A percentile compares a stretch with the other conserved stretches of the same genome.
Evolutionary conservation across 2,888 invertebrate genomes (phyloP).

Genomic region (Baronia brevicornis): DNA sequence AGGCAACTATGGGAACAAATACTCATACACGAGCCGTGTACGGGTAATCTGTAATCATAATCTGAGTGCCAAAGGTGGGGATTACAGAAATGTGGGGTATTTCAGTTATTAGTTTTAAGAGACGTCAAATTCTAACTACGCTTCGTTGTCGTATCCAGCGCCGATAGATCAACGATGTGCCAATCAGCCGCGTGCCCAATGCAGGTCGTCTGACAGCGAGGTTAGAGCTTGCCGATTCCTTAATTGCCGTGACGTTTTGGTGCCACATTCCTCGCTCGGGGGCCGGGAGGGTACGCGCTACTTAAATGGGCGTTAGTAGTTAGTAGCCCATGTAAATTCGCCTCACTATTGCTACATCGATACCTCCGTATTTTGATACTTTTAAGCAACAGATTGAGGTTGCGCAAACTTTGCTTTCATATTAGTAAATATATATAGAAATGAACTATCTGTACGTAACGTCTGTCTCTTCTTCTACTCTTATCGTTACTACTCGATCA

Average conservation of each 20-base stretch:
- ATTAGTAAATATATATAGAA: too few relatives aligned
- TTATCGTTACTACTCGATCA: too few relatives aligned
- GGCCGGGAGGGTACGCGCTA: constrained; percentile 38
- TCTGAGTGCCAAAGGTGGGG: too few relatives aligned
- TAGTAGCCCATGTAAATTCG: constrained; percentile 21
- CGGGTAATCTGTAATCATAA: too few relatives aligned
- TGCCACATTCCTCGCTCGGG: constrained; percentile 58
- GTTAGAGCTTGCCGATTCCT: constrained; percentile 75
- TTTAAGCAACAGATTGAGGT: constrained; percentile 14
- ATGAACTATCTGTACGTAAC: too few relatives aligned
- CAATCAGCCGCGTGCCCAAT: constrained; percentile 67
- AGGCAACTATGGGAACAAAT: too few relatives aligned
- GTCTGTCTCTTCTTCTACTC: too few relatives aligned
- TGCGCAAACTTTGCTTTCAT: too few relatives aligned
- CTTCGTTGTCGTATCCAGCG: constrained; percentile 24
- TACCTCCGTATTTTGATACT: constrained; percentile 23
- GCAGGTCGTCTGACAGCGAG: constrained; percentile 63
- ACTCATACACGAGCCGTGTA: too few relatives aligned
- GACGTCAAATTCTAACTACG: constrained; percentile 2
- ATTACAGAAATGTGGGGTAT: too few relatives aligned
- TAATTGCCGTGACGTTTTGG: constrained; percentile 75
- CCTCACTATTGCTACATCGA: constrained; percentile 31
- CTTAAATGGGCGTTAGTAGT: constrained; percentile 40
- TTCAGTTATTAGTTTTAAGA: too few relatives aligned
- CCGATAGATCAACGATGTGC: constrained; percentile 27